phyloP scores from a whole-genome alignment of 2,888 invertebrate species.

The Nasonovia ribisnigri region DNA sequence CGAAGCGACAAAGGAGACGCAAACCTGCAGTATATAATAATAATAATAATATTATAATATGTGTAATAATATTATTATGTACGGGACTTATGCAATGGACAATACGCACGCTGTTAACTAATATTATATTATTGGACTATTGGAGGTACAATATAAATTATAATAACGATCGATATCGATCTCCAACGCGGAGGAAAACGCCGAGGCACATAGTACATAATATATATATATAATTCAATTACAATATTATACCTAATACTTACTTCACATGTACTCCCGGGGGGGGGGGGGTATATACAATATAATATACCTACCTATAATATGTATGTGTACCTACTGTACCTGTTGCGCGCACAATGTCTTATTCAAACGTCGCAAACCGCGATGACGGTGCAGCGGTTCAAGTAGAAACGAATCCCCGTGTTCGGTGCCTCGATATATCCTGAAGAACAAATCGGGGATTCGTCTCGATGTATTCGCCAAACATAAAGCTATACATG shows the following conservation, averaged over 20 bases:
- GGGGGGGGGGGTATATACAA: neutral
- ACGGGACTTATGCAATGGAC: neutral
- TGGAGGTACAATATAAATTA: neutral
- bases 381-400: neutral
- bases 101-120: neutral
- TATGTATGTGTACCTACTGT: neutral
- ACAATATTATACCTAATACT: neutral
- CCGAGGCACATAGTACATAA: neutral
- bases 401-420: neutral
- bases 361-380: neutral
- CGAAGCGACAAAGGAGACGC: neutral
- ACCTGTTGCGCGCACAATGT: neutral
- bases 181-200: neutral
- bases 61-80: neutral
- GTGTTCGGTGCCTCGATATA: neutral
- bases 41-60: neutral
- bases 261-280: neutral
- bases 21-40: neutral
- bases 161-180: constrained; percentile 3
- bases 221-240: neutral
- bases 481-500: neutral
- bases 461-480: neutral
- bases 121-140: neutral
- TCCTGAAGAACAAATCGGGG: neutral
- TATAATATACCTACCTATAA: neutral